phyloP scores from a whole-genome alignment of 2,113 vertebrate genomes.

The Chamaetylas fuelleborni region DNA sequence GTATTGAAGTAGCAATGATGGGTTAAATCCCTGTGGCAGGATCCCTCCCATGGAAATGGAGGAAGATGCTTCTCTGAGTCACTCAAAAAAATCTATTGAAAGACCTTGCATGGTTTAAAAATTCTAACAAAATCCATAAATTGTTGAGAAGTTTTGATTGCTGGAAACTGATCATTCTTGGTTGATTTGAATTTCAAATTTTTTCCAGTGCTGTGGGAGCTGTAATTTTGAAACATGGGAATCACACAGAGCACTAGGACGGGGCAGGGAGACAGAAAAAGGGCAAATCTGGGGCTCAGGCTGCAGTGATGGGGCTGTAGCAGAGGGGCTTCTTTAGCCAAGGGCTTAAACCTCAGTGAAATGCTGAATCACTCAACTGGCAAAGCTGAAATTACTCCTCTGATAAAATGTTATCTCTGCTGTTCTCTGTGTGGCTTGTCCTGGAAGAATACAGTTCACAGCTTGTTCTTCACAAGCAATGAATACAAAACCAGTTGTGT shows the following conservation, averaged over 20 bases:
- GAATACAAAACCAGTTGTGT: not conserved
- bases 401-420: not conserved
- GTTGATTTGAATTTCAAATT: not conserved
- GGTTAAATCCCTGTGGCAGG: not conserved
- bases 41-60: fast-evolving
- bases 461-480: not conserved
- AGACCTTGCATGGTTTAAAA: not conserved
- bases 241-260: not conserved
- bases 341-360: not conserved
- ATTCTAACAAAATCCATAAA: not conserved
- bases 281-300: not conserved
- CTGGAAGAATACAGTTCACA: not conserved
- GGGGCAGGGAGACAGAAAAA: not conserved
- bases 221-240: not conserved
- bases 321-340: not conserved
- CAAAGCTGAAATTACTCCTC: not conserved
- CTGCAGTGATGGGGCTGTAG: not conserved
- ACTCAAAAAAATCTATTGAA: not conserved
- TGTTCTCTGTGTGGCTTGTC: not conserved
- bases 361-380: not conserved
- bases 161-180: fast-evolving
- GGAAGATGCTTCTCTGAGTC: not conserved
- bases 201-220: fast-evolving
- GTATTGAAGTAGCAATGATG: not conserved
- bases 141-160: not conserved